Evolutionary conservation across 2,888 invertebrate species (phyloP).

Genomic region (Periphyllus acericola): DNA sequence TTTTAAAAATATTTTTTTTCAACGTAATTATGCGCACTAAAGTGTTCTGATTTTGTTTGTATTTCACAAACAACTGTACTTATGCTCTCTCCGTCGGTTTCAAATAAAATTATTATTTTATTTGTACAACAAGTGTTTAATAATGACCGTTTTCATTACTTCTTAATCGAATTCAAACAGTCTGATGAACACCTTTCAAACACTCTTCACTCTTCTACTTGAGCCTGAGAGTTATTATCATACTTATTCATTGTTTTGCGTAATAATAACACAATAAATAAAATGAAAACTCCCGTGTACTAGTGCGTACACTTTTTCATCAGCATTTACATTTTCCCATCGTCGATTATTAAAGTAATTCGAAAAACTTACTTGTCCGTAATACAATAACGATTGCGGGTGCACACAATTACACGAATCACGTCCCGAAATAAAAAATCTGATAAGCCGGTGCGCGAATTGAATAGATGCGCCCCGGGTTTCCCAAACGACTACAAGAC

Average conservation of each 20-base stretch:
- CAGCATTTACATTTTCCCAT: no score
- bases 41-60: constrained; percentile 11
- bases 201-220: background rate
- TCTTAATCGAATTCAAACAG: constrained; percentile 10
- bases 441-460: no score
- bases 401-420: no score
- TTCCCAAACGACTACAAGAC: no score
- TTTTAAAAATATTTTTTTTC: background rate
- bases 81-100: background rate
- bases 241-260: constrained; percentile 9
- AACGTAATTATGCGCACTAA: background rate
- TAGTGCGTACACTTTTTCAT: no score
- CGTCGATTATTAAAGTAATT: no score
- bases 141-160: constrained; percentile 7
- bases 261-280: background rate
- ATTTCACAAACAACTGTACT: background rate
- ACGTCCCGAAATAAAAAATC: no score
- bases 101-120: background rate
- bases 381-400: no score
- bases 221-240: background rate
- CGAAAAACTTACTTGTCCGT: no score
- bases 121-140: constrained; percentile 4
- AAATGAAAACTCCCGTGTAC: no score
- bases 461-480: no score
- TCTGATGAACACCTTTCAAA: constrained; percentile 15